A percentile compares a stretch with the other conserved stretches of the same genome.
phyloP scores from a whole-genome alignment of 1,140 invertebrate genomes.

The Bombus huntii region DNA sequence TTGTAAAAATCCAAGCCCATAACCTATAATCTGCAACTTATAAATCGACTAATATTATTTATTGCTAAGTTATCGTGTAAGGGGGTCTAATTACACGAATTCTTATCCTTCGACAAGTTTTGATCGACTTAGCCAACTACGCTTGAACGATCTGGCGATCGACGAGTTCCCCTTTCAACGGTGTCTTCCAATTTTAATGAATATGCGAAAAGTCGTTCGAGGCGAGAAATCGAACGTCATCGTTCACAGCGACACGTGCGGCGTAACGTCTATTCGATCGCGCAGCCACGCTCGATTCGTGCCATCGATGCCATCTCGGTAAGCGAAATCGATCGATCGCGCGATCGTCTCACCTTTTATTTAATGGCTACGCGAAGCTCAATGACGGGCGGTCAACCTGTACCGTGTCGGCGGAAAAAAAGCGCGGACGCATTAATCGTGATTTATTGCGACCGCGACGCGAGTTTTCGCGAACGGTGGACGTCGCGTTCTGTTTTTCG shows the following conservation, averaged over 20 bases:
- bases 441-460: constrained; percentile 23
- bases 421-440: constrained; percentile 16
- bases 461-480: constrained; percentile 2
- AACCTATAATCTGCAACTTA: neutral
- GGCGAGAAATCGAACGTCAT: neutral
- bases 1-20: neutral
- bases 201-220: neutral
- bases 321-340: neutral
- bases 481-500: neutral
- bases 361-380: constrained; percentile 51
- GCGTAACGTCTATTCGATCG: neutral
- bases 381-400: constrained; percentile 54
- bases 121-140: neutral
- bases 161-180: too few relatives aligned
- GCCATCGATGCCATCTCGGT: constrained; percentile 34
- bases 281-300: neutral
- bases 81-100: neutral
- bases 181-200: neutral
- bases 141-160: too few relatives aligned
- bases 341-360: constrained; percentile 53
- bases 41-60: neutral
- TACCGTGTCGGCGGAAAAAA: constrained; percentile 48
- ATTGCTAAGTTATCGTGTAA: neutral
- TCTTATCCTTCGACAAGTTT: neutral
- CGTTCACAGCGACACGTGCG: neutral